Evolutionary conservation across 1,140 invertebrate genomes (phyloP).

Genomic region (Rhizoglyphus robini): DNA sequence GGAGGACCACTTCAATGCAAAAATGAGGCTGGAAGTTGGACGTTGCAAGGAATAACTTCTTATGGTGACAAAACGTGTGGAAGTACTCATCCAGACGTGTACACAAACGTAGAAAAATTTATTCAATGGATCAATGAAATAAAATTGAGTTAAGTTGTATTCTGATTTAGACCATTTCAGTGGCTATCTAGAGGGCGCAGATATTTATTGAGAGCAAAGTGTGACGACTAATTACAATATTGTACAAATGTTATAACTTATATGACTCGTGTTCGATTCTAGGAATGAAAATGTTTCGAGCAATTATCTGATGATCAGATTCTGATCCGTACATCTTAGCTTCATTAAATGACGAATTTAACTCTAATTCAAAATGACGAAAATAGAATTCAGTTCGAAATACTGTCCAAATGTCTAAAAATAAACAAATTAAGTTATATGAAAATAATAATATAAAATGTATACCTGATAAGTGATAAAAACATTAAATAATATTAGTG

Average conservation of each 20-base stretch:
- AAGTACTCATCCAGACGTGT: neutral
- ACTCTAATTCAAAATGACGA: too few species aligned
- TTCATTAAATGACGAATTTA: too few species aligned
- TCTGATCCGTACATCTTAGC: too few species aligned
- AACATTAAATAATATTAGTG: too few species aligned
- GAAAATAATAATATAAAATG: too few species aligned
- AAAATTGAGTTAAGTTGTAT: neutral
- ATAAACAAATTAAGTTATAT: too few species aligned
- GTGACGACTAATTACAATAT: neutral
- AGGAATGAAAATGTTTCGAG: neutral
- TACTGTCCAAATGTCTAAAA: too few species aligned
- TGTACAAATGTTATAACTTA: neutral
- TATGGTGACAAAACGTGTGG: neutral
- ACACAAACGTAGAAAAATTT: neutral
- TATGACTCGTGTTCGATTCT: neutral
- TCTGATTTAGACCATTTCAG: neutral
- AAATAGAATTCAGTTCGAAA: too few species aligned
- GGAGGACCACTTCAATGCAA: constrained; percentile 7
- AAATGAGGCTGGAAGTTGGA: neutral
- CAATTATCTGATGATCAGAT: neutral
- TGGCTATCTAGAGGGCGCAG: neutral
- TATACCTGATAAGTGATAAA: too few species aligned
- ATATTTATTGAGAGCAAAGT: neutral
- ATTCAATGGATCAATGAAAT: neutral
- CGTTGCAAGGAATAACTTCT: neutral